These are phyloP conservation scores for Apotomis capreana DNA, from an alignment of 2,888 invertebrate genomes.

Conservation along the genomic window DNA sequence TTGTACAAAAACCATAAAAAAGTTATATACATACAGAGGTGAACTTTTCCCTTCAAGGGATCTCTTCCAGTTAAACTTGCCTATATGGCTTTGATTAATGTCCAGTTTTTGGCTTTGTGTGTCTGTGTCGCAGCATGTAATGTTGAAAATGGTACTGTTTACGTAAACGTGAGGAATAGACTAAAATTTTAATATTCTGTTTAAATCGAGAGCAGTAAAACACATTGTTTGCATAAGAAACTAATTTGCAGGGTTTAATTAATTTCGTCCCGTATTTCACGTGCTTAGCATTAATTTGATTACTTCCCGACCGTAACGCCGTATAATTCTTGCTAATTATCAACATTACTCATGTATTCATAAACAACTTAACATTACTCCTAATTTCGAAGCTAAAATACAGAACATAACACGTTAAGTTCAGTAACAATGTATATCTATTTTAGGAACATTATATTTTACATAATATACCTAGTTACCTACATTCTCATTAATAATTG, in stretches of 20 bases:
- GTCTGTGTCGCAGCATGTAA: too few relatives aligned
- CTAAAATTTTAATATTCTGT: constrained; percentile 1
- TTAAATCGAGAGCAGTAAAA: not conserved
- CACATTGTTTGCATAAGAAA: constrained; percentile 11
- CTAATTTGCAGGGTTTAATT: constrained; percentile 18
- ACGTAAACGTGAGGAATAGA: not conserved
- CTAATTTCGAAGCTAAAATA: not conserved
- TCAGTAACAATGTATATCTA: too few relatives aligned
- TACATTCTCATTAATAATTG: too few relatives aligned
- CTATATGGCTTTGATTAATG: too few relatives aligned
- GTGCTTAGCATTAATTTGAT: constrained; percentile 25
- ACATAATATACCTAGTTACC: too few relatives aligned
- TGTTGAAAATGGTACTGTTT: too few relatives aligned
- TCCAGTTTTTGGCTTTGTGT: not conserved
- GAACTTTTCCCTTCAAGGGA: too few relatives aligned
- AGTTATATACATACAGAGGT: too few relatives aligned
- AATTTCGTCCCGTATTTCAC: constrained; percentile 15
- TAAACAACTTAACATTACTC: constrained; percentile 6
- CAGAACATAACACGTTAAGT: too few relatives aligned
- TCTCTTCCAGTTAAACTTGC: too few relatives aligned
- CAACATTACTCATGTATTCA: constrained; percentile 20
- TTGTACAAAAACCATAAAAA: too few relatives aligned
- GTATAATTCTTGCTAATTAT: constrained; percentile 24
- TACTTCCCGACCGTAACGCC: constrained; percentile 15
- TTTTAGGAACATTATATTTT: too few relatives aligned